Percentiles rank a stretch among this genome's conserved stretches.
Evolutionary conservation across 2,888 invertebrate genomes (phyloP).

Genomic region (Drosophila mayaguana): DNA sequence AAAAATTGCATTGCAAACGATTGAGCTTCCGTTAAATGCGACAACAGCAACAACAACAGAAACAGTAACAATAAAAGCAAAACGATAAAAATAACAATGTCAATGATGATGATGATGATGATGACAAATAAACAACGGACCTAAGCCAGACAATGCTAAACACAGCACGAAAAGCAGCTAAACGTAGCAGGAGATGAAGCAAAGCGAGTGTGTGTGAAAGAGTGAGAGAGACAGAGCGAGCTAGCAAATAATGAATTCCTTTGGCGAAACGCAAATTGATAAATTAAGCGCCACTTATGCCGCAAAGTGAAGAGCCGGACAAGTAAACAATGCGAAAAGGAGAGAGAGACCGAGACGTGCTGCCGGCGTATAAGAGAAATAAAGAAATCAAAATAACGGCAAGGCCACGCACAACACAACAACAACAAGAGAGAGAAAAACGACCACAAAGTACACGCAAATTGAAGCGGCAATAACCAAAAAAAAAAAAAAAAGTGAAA

Average conservation of each 20-base stretch:
- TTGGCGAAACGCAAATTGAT: slow-evolving; percentile 78
- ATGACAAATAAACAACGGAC: slow-evolving; percentile 67
- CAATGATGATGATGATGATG: slow-evolving; percentile 58
- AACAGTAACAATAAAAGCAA: slow-evolving; percentile 16
- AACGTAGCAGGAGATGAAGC: not conserved
- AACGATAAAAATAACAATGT: slow-evolving; percentile 31
- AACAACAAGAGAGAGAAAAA: slow-evolving; percentile 38
- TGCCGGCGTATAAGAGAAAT: slow-evolving; percentile 31
- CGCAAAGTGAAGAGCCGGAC: slow-evolving; percentile 31
- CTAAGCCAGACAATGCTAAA: slow-evolving; percentile 51
- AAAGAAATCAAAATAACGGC: slow-evolving; percentile 67
- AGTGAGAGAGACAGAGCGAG: slow-evolving; percentile 2
- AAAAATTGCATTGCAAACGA: slow-evolving; percentile 42
- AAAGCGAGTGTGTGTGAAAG: slow-evolving; percentile 1
- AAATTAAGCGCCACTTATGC: slow-evolving; percentile 80
- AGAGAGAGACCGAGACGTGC: slow-evolving; percentile 6
- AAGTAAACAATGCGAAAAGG: slow-evolving; percentile 4
- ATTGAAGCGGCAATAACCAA: slow-evolving; percentile 66
- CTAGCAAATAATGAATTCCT: slow-evolving; percentile 73
- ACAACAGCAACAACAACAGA: slow-evolving; percentile 2
- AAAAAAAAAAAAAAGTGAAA: not conserved
- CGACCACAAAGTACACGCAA: slow-evolving; percentile 77
- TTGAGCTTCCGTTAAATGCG: slow-evolving; percentile 42
- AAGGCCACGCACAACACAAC: slow-evolving; percentile 71
- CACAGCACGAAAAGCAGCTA: slow-evolving; percentile 10